phyloP scores from a whole-genome alignment of 2,888 invertebrate species.

The Carpatolechia fugitivella region DNA sequence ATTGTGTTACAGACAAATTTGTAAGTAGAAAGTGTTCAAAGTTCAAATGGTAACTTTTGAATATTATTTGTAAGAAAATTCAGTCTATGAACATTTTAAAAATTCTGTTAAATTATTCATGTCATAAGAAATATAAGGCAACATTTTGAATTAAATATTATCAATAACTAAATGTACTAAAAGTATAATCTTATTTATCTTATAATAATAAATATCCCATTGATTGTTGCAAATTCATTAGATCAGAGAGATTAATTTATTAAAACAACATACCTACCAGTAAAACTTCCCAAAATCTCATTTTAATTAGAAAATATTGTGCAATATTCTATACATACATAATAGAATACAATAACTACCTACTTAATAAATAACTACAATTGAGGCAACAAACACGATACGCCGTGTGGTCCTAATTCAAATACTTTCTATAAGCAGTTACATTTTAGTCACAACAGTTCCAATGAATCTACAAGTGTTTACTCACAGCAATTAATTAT shows the following conservation, averaged over 20 bases:
- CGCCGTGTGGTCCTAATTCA: not conserved
- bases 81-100: not conserved
- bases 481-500: too few relatives aligned
- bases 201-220: not conserved
- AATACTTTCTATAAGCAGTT: not conserved
- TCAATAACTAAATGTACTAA: not conserved
- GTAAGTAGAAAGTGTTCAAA: not conserved
- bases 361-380: not conserved
- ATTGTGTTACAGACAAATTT: too few relatives aligned
- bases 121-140: constrained; percentile 8
- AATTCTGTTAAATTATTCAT: constrained; percentile 1
- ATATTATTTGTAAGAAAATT: not conserved
- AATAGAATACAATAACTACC: too few relatives aligned
- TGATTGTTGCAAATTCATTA: not conserved
- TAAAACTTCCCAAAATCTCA: not conserved
- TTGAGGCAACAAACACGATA: constrained; percentile 2
- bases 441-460: not conserved
- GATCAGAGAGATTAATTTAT: not conserved
- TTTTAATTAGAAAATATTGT: not conserved
- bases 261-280: not conserved
- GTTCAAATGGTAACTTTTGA: not conserved
- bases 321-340: not conserved
- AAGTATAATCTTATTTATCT: not conserved
- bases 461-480: too few relatives aligned
- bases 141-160: not conserved